A percentile compares a stretch with the other conserved stretches of the same genome.
Evolutionary conservation across 1,140 invertebrate species (phyloP).

Genomic region (Zaprionus ornatus): DNA sequence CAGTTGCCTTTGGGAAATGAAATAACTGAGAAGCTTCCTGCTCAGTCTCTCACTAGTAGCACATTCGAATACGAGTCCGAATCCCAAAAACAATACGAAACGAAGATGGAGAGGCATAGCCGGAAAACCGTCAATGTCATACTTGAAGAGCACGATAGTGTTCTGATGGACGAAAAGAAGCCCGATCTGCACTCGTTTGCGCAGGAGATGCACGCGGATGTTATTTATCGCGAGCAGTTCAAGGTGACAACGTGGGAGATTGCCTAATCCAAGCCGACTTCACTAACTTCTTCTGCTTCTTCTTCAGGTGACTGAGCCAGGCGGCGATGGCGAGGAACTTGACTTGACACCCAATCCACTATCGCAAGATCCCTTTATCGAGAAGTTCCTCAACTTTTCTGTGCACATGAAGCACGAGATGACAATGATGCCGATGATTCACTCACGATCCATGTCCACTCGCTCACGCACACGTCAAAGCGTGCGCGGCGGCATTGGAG

Average conservation of each 20-base stretch:
- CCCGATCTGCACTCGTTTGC: constrained; percentile 33
- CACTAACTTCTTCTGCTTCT: not conserved
- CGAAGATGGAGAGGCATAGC: not conserved
- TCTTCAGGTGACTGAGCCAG: constrained; percentile 41
- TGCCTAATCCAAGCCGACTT: not conserved
- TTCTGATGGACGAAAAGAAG: not conserved
- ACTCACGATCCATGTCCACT: not conserved
- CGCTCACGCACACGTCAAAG: constrained; percentile 52
- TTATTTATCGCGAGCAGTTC: constrained; percentile 48
- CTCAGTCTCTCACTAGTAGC: not conserved
- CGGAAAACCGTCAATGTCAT: constrained; percentile 49
- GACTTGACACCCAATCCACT: constrained; percentile 60
- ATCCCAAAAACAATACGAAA: not conserved
- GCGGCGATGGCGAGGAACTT: constrained; percentile 28
- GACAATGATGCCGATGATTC: not conserved
- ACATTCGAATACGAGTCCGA: not conserved
- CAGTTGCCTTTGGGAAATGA: not conserved
- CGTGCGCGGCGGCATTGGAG: constrained; percentile 49
- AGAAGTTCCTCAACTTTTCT: constrained; percentile 48
- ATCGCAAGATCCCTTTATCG: not conserved
- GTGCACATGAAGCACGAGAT: constrained; percentile 45
- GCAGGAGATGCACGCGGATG: constrained; percentile 30
- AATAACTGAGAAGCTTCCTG: not conserved
- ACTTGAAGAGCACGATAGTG: not conserved
- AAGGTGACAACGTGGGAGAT: constrained; percentile 20